Base-by-base conservation (phyloP, 2,113 vertebrate species). In the Leucoraja erinaceus region DNA sequence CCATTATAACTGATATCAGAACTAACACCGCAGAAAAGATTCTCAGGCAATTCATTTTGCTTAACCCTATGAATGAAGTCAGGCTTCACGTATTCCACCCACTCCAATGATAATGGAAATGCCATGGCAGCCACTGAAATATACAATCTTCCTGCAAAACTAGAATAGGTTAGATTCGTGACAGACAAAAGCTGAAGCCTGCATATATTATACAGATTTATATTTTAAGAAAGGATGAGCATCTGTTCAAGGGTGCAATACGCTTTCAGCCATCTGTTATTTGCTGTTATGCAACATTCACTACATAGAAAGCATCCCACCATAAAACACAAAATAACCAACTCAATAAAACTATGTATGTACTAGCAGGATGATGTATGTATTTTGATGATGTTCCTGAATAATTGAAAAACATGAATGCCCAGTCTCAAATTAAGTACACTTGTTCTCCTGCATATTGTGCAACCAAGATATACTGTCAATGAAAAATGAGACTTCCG, bases 191-290 rank as follows among this genome's bases (percentile, higher is more conserved):
- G 83, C 56, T 88, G 83, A 63, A 88, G 28, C 59, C 83, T 88
- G 83, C 83, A 88, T 88, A 88, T 88, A 88, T 88, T 88, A 88
- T 61, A 88, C 83, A 88, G 83, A 88, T 88, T 88, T 88, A 88
- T 88, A 88, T 88, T 88, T 88, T 88, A 63, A 88, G 61, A 88
- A 88, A 88, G 83, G 83, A 88, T 88, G 83, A 88, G 83, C 83
- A 88, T 88, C 83, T 88, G 83, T 88, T 88, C 59, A 88, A 8
- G 59, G 83, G 59, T 88, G 83, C 59, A 88, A 63, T 63, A 88
- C 59, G 28, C 59, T 88, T 88, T 63, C 59, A 88, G 83, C 83
- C 83, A 88, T 88, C 83, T 88, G 83, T 66, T 88, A 88, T 88
- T 63, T n/a, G 28, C 59, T 18, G 59, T 63, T 88, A 88, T 88